phyloP scores from a whole-genome alignment of 2,113 vertebrate genomes.

The Neogale vison region DNA sequence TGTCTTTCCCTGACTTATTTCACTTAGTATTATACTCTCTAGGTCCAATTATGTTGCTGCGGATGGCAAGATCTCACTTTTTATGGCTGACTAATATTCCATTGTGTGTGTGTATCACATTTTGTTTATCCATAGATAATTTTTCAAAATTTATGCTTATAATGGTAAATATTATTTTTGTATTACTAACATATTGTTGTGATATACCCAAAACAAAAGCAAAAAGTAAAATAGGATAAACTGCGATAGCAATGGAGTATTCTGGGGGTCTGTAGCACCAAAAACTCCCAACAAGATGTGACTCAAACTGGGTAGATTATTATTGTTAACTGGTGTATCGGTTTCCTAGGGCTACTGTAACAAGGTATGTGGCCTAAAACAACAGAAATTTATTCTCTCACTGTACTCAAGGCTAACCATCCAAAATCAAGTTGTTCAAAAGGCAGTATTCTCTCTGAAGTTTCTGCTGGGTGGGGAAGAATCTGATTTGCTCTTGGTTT shows the following conservation, averaged over 20 bases:
- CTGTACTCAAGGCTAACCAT: background rate
- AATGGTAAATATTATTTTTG: background rate
- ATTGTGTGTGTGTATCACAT: background rate
- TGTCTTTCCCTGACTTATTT: background rate
- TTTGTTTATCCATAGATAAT: background rate
- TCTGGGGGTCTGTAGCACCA: background rate
- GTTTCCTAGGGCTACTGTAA: background rate
- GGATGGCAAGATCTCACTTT: background rate
- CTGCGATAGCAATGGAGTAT: background rate
- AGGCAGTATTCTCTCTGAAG: background rate
- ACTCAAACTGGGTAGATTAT: background rate
- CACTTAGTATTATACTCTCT: background rate
- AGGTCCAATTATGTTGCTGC: background rate
- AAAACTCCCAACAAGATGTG: background rate
- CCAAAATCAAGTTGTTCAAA: background rate
- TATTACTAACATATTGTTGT: background rate
- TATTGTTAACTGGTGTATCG: background rate
- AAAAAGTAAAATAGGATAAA: background rate
- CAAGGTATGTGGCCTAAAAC: background rate
- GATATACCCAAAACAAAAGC: background rate
- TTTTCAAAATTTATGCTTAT: background rate
- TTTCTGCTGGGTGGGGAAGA: rapidly evolving
- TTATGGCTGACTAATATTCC: background rate
- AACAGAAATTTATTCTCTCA: background rate
- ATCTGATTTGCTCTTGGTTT: background rate